Base-by-base conservation (phyloP, 2,888 invertebrate species). In the Mallateleia sp. region DNA sequence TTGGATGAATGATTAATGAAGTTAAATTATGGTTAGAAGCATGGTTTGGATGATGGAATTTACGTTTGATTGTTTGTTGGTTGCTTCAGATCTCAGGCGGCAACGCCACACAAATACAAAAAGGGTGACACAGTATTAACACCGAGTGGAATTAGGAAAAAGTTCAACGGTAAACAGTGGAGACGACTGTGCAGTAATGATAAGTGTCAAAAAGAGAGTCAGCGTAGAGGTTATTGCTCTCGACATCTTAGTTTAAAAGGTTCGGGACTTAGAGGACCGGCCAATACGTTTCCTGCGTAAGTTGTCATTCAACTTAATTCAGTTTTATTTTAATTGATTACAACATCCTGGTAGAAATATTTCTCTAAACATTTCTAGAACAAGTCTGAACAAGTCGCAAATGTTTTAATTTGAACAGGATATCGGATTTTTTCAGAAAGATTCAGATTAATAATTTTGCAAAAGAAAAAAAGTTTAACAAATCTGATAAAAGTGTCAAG, bases 121-220 rank as follows among this genome's bases (percentile, higher is more conserved):
- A 99, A 99, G 96, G 99, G 99, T 90, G 99, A 99, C 95, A 98
- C 99, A 78, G 98, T 99, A 42, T 97, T 98, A 5, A 98, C 98
- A 64, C 98, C 98, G 4, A 98, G 98, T 92, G 99, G 99, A 89
- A 99, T 99, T 92, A 96, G 99, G 15, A 99, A 99, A 96, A 99
- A 99, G 96, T 99, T 99, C 95, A 99, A 99, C 96, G 99, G 99
- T 45, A 99, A 99, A 96, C 99, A 99, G 95, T 99, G 99, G 99
- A 97, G 99, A 87, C 96, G 99, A 92, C 96, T 99, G 88, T 99
- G 99, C 96, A 99, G 99, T 83, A 98, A 98, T 95, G 98, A 98
- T 93, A 98, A 98, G 77, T 99, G 99, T 95, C 97, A 97, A 45
- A 98, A 98, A 96, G 99, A 99, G 96, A 99, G 99, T 93, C 99